Base-by-base conservation (phyloP, 2,797 vertebrate genomes). In the Neosalanx taihuensis region DNA sequence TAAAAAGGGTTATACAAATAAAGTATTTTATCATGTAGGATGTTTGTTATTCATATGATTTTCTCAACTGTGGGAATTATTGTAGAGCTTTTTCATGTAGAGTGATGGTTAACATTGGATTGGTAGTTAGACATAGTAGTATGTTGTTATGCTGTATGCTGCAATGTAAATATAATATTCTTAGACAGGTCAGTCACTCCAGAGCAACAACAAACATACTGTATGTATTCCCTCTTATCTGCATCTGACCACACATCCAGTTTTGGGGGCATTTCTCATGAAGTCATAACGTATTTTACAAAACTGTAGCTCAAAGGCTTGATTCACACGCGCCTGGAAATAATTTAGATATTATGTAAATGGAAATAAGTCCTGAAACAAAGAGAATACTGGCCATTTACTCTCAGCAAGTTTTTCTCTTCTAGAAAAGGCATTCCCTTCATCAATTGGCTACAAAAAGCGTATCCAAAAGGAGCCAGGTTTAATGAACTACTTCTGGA, bases 401-500 rank as follows among this genome's bases (percentile, higher is more conserved):
- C 91, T 93, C 92, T 88, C 90, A 90, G 86, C 1, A 0, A 87
- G 76, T 83, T 81, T 88, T 80, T 88, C 85, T 88, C 75, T 76
- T 65, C 17, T 49, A 62, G 23, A 71, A 67, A 3, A 67, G 90
- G 88, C 80, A 62, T 83, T 70, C 80, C 88, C 90, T 92, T 91
- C 91, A 86, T 80, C 83, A 76, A 72, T 80, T 82, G 83, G 62
- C 79, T 85, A 85, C 78, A 79, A 88, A 79, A 71, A 78, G 51
- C 85, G 65, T 72, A 90, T 89, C 71, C 82, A 91, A 84, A 89
- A 89, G 89, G 88, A 93, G 91, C 88, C 94, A 95, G 92, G 77
- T 95, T 92, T 95, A 95, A 96, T 95, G 92, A 96, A 92, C 88
- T 84, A 89, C 79, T 91, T 86, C 86, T 80, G 29, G 76, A 64